Evolutionary conservation across 2,113 vertebrate genomes (phyloP).

Genomic region (Oncorhynchus mykiss): DNA sequence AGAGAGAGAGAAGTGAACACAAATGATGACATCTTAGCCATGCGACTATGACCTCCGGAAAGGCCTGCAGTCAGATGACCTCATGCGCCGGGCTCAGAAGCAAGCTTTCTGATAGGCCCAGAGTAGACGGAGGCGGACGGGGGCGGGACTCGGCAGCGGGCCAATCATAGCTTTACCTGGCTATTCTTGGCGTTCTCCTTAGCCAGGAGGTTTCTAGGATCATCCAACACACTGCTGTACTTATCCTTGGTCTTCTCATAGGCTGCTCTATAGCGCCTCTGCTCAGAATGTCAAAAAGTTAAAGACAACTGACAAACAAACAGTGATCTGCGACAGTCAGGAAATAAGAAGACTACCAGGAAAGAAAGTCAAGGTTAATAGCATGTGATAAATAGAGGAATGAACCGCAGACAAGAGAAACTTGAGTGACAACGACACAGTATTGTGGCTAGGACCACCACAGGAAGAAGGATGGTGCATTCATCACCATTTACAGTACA

Average conservation of each 20-base stretch:
- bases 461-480: neutral
- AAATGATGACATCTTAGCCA: slow-evolving; percentile 52
- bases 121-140: slow-evolving; percentile 34
- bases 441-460: neutral
- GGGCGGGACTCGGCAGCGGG: slow-evolving; percentile 8
- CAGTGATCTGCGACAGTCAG: slow-evolving; percentile 1
- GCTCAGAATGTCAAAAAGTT: slow-evolving; percentile 83
- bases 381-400: slow-evolving; percentile 7
- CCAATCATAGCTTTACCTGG: slow-evolving; percentile 80
- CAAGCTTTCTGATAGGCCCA: slow-evolving; percentile 19
- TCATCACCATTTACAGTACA: neutral
- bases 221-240: slow-evolving; percentile 90
- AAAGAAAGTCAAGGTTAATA: slow-evolving; percentile 20
- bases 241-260: slow-evolving; percentile 94
- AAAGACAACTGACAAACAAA: slow-evolving; percentile 46
- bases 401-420: neutral
- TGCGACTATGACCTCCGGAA: slow-evolving; percentile 69
- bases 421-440: neutral
- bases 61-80: slow-evolving; percentile 52
- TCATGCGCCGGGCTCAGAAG: slow-evolving; percentile 62
- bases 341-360: neutral
- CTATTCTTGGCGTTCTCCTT: slow-evolving; percentile 86
- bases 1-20: slow-evolving; percentile 21
- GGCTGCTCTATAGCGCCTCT: slow-evolving; percentile 88
- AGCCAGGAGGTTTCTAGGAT: slow-evolving; percentile 91